Evolutionary conservation across 2,113 vertebrate genomes (phyloP).

Genomic region (Rhombomys opimus): DNA sequence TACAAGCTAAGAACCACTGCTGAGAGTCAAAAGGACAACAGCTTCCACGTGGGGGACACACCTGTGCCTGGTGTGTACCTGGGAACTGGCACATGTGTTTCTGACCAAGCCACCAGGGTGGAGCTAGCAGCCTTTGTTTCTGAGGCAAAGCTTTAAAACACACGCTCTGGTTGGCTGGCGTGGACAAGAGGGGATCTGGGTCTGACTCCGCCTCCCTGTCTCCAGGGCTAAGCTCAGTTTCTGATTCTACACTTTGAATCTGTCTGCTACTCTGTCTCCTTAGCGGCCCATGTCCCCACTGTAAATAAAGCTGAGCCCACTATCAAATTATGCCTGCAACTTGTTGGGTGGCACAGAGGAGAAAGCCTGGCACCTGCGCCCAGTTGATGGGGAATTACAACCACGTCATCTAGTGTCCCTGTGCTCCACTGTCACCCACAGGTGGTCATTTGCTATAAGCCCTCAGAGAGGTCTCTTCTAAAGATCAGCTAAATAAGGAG

Average conservation of each 20-base stretch:
- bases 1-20: neutral
- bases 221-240: neutral
- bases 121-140: neutral
- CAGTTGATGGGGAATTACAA: no score
- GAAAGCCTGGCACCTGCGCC: neutral
- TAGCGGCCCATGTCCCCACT: neutral
- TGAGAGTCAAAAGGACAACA: neutral
- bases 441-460: fast-evolving
- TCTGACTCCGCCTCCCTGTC: neutral
- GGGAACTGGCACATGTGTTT: neutral
- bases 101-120: neutral
- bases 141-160: neutral
- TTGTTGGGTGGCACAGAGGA: neutral
- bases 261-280: neutral
- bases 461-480: neutral
- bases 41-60: fast-evolving
- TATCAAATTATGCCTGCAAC: neutral
- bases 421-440: no score
- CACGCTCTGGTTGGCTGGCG: neutral
- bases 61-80: neutral
- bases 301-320: neutral
- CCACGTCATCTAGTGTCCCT: neutral
- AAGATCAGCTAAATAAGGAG: neutral
- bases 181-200: neutral
- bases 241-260: neutral